A percentile compares a stretch with the other conserved stretches of the same genome.
Evolutionary conservation across 2,888 invertebrate genomes (phyloP).

Genomic region (Zygogramma bicolorata): DNA sequence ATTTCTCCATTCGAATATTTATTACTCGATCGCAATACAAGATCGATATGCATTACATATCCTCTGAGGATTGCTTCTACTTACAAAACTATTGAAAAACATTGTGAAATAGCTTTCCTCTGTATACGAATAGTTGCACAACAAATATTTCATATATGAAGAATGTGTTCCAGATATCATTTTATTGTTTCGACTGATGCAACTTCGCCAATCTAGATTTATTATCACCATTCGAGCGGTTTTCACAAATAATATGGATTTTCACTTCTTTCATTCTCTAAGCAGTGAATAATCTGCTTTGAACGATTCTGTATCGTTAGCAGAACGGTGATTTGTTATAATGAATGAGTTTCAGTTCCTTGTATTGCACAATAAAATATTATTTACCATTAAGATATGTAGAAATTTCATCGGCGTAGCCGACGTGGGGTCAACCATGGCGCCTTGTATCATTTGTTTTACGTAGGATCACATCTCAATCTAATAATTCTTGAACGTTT

Average conservation of each 20-base stretch:
- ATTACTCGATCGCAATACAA: background rate
- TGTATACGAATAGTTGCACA: background rate
- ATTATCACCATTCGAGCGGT: background rate
- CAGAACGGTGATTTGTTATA: conserved; percentile 1
- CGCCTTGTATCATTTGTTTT: conserved; percentile 7
- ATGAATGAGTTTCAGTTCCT: conserved; percentile 5
- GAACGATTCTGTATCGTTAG: background rate
- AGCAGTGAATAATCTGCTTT: background rate
- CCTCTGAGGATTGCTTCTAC: background rate
- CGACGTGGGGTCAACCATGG: conserved; percentile 2
- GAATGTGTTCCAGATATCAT: background rate
- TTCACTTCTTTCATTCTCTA: background rate
- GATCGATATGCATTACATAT: background rate
- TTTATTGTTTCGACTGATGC: background rate
- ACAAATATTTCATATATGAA: background rate
- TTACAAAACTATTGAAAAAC: background rate
- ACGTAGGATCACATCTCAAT: conserved; percentile 1
- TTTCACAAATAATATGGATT: background rate
- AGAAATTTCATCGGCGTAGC: background rate
- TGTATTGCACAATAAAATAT: conserved; percentile 3
- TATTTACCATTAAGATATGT: background rate
- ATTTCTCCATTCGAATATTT: background rate
- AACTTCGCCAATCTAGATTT: background rate
- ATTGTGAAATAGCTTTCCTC: background rate
- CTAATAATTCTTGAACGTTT: background rate